These are phyloP conservation scores for Lasius fuliginosus DNA, from an alignment of 2,888 invertebrate genomes.

Conservation along the genomic window DNA sequence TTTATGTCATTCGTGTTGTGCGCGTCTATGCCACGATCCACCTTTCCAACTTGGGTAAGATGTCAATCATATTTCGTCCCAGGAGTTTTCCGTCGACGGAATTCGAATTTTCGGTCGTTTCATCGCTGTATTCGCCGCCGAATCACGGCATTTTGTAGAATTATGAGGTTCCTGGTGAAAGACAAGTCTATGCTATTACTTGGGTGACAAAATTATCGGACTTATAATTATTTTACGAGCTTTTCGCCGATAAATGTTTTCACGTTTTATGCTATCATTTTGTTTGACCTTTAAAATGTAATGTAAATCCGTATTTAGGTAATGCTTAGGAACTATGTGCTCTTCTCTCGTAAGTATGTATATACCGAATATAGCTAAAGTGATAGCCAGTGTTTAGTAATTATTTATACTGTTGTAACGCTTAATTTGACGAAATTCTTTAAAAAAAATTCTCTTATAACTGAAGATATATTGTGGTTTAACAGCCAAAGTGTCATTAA, in stretches of 20 bases:
- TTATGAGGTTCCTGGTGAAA: constrained; percentile 2
- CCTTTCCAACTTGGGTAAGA: constrained; percentile 63
- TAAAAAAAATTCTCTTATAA: neutral
- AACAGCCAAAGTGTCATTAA: neutral
- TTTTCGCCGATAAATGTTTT: constrained; percentile 33
- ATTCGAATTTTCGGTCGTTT: constrained; percentile 60
- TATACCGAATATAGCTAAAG: neutral
- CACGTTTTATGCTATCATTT: neutral
- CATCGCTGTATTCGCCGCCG: neutral
- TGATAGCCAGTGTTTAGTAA: neutral
- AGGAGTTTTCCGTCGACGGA: constrained; percentile 59
- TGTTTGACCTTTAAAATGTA: neutral
- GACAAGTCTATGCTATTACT: constrained; percentile 3
- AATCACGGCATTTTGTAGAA: constrained; percentile 19
- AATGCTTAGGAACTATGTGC: neutral
- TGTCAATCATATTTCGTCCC: constrained; percentile 69
- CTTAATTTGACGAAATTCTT: no score
- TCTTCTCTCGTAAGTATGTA: neutral
- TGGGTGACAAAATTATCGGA: neutral
- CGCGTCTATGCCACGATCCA: constrained; percentile 71
- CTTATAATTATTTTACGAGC: constrained; percentile 20
- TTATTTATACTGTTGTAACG: neutral
- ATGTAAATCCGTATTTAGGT: neutral
- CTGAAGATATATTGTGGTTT: neutral
- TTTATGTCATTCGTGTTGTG: constrained; percentile 79